A percentile compares a stretch with the other conserved stretches of the same genome.
Evolutionary conservation across 64 coral and sea anemone genomes (phyloP).

Genomic region (Astreopora myriophthalma): DNA sequence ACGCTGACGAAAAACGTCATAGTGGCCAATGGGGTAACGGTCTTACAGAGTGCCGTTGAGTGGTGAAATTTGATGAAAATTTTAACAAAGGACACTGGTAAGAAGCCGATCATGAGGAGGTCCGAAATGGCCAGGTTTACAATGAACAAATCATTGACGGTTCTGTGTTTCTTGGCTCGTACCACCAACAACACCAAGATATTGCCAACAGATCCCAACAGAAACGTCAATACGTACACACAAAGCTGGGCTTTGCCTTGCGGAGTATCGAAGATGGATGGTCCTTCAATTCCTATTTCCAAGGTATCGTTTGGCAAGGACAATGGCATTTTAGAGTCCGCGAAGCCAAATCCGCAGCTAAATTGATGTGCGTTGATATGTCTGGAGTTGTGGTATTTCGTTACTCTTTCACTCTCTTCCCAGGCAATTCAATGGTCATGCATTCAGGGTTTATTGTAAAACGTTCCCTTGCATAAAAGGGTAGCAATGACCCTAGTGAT

Average conservation of each 20-base stretch:
- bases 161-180: slow-evolving; percentile 32
- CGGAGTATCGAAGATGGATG: slow-evolving; percentile 1
- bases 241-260: slow-evolving; percentile 25
- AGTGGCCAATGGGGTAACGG: slow-evolving; percentile 18
- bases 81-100: slow-evolving; percentile 27
- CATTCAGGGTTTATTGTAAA: not conserved
- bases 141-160: slow-evolving; percentile 63
- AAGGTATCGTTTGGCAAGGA: not conserved
- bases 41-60: slow-evolving; percentile 32
- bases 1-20: slow-evolving; percentile 69
- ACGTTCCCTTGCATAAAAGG: too few species aligned
- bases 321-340: not conserved
- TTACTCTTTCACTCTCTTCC: not conserved
- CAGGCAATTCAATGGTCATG: not conserved
- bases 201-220: slow-evolving; percentile 62
- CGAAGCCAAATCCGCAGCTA: not conserved
- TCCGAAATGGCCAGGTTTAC: slow-evolving; percentile 67
- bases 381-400: too few species aligned
- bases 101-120: slow-evolving; percentile 54
- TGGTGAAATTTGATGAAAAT: not conserved
- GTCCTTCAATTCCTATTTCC: not conserved
- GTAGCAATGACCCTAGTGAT: not conserved
- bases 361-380: too few species aligned
- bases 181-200: slow-evolving; percentile 51
- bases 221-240: slow-evolving; percentile 52